Conservation (phyloP, 2,113 vertebrate species). For the Myiopsitta monachus region DNA sequence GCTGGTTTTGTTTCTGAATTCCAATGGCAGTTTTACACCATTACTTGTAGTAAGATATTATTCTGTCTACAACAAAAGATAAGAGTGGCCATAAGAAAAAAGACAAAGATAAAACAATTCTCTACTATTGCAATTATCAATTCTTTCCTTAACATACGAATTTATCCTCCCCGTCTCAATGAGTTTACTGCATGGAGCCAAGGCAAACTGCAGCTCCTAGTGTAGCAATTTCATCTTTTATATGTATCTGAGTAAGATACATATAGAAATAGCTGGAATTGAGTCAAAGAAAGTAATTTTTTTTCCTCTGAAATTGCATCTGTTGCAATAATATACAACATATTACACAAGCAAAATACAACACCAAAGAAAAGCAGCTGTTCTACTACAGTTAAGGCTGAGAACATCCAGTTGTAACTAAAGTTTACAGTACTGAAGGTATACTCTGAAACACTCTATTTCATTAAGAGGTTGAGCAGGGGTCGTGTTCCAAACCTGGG, state of each 20-base stretch:
- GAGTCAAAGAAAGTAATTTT: neutral
- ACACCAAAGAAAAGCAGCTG: neutral
- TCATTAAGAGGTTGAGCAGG: neutral
- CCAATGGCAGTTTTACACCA: neutral
- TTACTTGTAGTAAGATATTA: neutral
- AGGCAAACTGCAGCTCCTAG: neutral
- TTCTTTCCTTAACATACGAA: neutral
- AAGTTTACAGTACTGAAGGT: neutral
- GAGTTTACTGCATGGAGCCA: neutral
- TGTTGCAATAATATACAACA: neutral
- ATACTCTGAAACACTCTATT: neutral
- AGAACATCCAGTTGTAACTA: neutral
- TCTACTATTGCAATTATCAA: neutral
- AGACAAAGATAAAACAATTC: neutral
- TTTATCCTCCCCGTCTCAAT: neutral
- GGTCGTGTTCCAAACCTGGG: neutral
- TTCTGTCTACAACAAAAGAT: neutral
- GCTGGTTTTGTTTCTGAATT: neutral
- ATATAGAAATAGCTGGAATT: neutral
- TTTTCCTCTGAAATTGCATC: neutral
- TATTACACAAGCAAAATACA: neutral
- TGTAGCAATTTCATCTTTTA: neutral
- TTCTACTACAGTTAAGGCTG: neutral
- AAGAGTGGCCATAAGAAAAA: neutral
- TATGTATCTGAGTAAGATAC: neutral